Evolutionary conservation across 2,797 vertebrate genomes (phyloP).

Genomic region (Lagorchestes hirsutus): DNA sequence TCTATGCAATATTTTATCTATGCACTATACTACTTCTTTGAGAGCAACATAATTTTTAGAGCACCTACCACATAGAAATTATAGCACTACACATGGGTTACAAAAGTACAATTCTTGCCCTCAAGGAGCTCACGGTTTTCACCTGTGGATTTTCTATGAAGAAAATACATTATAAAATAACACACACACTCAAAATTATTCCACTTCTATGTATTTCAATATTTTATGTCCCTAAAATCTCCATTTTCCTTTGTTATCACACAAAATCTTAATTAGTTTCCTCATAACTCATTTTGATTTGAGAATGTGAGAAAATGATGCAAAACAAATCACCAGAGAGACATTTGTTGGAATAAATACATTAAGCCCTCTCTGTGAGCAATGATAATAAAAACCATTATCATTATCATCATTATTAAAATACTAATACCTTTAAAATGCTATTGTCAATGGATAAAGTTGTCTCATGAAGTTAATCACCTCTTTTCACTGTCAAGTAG

Average conservation of each 20-base stretch:
- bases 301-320: too few relatives aligned
- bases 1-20: neutral
- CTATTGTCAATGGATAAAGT: neutral
- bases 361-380: neutral
- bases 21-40: neutral
- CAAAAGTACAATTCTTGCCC: neutral
- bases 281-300: too few relatives aligned
- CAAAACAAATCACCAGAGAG: too few relatives aligned
- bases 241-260: too few relatives aligned
- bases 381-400: neutral
- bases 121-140: too few relatives aligned
- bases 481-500: neutral
- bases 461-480: neutral
- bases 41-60: neutral
- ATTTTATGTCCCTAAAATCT: too few relatives aligned
- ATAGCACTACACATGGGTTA: neutral
- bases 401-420: neutral
- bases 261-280: too few relatives aligned
- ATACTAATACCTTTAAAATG: neutral
- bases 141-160: too few relatives aligned
- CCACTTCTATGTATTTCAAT: too few relatives aligned
- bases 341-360: neutral
- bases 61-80: neutral
- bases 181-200: too few relatives aligned
- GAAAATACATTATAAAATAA: too few relatives aligned